These are phyloP conservation scores for Eristalinus aeneus DNA, from an alignment of 2,888 invertebrate species.

Conservation along the genomic window DNA sequence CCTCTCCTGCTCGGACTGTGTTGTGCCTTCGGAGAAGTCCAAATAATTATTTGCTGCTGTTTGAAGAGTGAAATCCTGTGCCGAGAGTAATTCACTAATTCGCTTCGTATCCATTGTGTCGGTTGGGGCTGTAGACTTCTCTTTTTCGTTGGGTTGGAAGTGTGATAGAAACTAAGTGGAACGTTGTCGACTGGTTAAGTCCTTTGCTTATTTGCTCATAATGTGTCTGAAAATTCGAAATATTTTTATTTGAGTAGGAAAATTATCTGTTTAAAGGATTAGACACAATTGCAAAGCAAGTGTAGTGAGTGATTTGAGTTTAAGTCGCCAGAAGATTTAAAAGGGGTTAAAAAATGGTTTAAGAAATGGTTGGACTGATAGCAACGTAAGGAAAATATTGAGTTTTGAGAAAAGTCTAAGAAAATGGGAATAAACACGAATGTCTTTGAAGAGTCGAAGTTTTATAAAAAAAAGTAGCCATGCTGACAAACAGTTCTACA, in stretches of 20 bases:
- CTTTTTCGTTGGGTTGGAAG: not conserved
- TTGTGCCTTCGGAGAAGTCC: slow-evolving; percentile 73
- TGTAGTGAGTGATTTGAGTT: too few species aligned
- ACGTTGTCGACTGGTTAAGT: not conserved
- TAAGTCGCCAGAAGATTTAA: too few species aligned
- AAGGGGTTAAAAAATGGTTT: too few species aligned
- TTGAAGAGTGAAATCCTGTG: slow-evolving; percentile 69
- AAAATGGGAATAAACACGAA: too few species aligned
- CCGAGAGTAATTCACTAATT: slow-evolving; percentile 66
- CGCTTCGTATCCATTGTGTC: slow-evolving; percentile 66
- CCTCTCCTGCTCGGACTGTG: slow-evolving; percentile 76
- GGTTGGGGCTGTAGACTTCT: not conserved
- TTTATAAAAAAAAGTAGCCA: too few species aligned
- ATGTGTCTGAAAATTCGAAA: slow-evolving; percentile 27
- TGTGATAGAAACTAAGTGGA: not conserved
- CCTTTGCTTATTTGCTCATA: slow-evolving; percentile 38
- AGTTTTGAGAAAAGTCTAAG: too few species aligned
- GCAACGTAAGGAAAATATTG: too few species aligned
- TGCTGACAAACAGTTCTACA: too few species aligned
- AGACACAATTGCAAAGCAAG: too few species aligned
- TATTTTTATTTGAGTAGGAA: not conserved
- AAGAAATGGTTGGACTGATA: too few species aligned
- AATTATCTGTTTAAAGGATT: too few species aligned
- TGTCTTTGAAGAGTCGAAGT: too few species aligned
- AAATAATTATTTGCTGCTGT: slow-evolving; percentile 71